These are phyloP conservation scores for Aethes cnicana DNA, from an alignment of 2,888 invertebrate genomes.

Conservation along the genomic window DNA sequence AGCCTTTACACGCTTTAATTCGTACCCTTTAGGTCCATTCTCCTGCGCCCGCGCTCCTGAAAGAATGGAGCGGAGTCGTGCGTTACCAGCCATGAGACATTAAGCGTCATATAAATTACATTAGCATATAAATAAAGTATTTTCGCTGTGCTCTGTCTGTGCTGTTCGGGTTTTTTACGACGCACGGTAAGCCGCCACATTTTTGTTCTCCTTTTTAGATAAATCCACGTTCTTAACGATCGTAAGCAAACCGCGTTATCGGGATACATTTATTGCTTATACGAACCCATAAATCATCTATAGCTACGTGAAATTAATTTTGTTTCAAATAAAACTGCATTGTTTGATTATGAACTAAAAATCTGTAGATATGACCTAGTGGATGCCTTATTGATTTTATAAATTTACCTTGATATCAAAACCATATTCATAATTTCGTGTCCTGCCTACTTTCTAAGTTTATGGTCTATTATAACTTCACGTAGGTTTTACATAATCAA, in stretches of 20 bases:
- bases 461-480: too few relatives aligned
- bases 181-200: slow-evolving; percentile 69
- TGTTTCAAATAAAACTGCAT: slow-evolving; percentile 65
- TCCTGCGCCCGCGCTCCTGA: slow-evolving; percentile 44
- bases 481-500: too few relatives aligned
- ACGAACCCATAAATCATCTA: slow-evolving; percentile 77
- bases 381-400: too few relatives aligned
- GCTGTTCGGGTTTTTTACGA: slow-evolving; percentile 75
- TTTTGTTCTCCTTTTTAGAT: slow-evolving; percentile 80
- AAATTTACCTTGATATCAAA: too few relatives aligned
- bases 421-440: too few relatives aligned
- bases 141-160: slow-evolving; percentile 73
- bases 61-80: slow-evolving; percentile 78
- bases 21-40: slow-evolving; percentile 51
- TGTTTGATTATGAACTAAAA: too few relatives aligned
- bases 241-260: slow-evolving; percentile 77
- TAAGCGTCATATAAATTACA: slow-evolving; percentile 83
- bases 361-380: too few relatives aligned
- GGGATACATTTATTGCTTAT: slow-evolving; percentile 79
- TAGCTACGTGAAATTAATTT: slow-evolving; percentile 78
- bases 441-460: too few relatives aligned
- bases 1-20: slow-evolving; percentile 61
- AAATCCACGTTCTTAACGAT: slow-evolving; percentile 79
- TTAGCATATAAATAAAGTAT: slow-evolving; percentile 83
- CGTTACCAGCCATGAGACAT: slow-evolving; percentile 81